Percentiles rank a stretch among this genome's conserved stretches.
These are phyloP conservation scores for Trichogramma pretiosum DNA, from an alignment of 1,140 invertebrate species.

Conservation along the genomic window DNA sequence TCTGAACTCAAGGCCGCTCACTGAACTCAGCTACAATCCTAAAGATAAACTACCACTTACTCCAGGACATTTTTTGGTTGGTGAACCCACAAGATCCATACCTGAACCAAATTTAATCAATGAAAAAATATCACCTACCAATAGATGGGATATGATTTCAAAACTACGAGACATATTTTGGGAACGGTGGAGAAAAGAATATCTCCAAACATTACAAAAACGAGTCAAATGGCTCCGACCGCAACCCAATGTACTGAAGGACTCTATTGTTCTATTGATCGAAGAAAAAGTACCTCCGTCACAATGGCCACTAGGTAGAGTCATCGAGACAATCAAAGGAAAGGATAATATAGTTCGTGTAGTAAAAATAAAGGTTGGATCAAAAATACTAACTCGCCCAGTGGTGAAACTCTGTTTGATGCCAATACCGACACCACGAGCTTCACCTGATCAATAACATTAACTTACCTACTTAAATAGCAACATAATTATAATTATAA, in stretches of 20 bases:
- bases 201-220: too few relatives aligned
- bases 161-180: background rate
- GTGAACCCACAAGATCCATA: background rate
- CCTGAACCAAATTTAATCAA: background rate
- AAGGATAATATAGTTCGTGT: background rate
- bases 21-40: conserved; percentile 8
- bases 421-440: too few relatives aligned
- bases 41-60: conserved; percentile 19
- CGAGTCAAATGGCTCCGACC: too few relatives aligned
- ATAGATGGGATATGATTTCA: background rate
- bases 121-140: background rate
- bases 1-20: conserved; percentile 19
- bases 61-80: conserved; percentile 7
- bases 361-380: background rate
- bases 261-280: background rate
- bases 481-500: too few relatives aligned
- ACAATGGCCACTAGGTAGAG: background rate
- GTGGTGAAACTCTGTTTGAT: background rate
- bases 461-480: too few relatives aligned
- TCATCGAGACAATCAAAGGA: background rate
- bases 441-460: too few relatives aligned
- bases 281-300: background rate
- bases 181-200: too few relatives aligned
- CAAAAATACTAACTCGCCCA: background rate
- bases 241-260: background rate